A percentile compares a stretch with the other conserved stretches of the same genome.
Evolutionary conservation across 2,797 vertebrate species (phyloP).

Genomic region (Chromobotia macracanthus): DNA sequence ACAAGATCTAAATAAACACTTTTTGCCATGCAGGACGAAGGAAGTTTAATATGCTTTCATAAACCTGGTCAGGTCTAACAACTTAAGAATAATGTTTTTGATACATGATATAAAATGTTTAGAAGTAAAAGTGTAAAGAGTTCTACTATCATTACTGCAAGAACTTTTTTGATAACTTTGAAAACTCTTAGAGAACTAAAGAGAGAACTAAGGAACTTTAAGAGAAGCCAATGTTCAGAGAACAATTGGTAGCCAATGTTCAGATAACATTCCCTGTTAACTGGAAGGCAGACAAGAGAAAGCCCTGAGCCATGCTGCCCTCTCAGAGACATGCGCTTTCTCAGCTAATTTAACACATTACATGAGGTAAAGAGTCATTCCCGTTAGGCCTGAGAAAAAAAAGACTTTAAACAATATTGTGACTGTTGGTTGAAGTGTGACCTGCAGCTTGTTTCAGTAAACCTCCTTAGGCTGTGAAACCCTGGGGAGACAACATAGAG

Average conservation of each 20-base stretch:
- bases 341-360: conserved; percentile 65
- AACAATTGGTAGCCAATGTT: no score
- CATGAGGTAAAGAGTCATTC: conserved; percentile 58
- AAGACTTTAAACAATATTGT: conserved; percentile 56
- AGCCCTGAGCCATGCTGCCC: conserved; percentile 9
- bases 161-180: no score
- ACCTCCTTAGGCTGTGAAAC: conserved; percentile 38
- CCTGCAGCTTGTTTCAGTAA: conserved; percentile 52
- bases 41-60: no score
- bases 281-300: background rate
- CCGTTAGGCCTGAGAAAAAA: conserved; percentile 48
- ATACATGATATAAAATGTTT: no score
- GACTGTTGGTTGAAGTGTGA: conserved; percentile 55
- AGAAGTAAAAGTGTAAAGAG: no score
- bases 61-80: no score
- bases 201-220: background rate
- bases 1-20: no score
- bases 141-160: no score
- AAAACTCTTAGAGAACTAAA: background rate
- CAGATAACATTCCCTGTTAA: no score
- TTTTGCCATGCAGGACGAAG: no score
- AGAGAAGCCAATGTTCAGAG: background rate
- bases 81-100: no score
- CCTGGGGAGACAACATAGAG: conserved; percentile 40
- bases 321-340: conserved; percentile 65